Conservation (phyloP, 2,797 vertebrate genomes). For the Pseudochirops cupreus region DNA sequence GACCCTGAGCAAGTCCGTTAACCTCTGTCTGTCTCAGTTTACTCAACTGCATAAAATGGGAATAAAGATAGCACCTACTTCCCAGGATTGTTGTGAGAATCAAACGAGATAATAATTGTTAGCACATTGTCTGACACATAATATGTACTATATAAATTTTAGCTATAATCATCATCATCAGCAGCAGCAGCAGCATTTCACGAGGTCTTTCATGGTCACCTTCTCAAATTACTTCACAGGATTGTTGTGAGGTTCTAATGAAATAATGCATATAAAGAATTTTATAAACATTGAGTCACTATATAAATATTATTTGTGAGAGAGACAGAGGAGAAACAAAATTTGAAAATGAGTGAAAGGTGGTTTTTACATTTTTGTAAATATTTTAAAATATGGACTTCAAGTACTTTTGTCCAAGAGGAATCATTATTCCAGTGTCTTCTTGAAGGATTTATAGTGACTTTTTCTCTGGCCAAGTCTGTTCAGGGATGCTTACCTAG, state of each 20-base stretch:
- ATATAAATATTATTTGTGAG: neutral
- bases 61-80: neutral
- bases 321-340: slow-evolving; percentile 19
- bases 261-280: neutral
- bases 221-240: neutral
- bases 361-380: slow-evolving; percentile 7
- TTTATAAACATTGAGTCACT: neutral
- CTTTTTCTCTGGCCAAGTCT: neutral
- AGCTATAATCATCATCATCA: neutral
- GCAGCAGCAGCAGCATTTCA: neutral
- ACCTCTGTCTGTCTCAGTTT: neutral
- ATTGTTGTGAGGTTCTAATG: neutral
- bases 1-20: neutral
- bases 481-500: neutral
- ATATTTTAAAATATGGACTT: slow-evolving; percentile 12
- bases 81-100: neutral
- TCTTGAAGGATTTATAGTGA: slow-evolving; percentile 16
- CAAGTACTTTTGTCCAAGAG: slow-evolving; percentile 20
- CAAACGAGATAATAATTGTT: neutral
- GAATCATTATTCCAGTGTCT: slow-evolving; percentile 25
- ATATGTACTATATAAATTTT: neutral
- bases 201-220: neutral
- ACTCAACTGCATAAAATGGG: neutral
- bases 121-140: neutral
- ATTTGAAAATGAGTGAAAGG: slow-evolving; percentile 16